Percentiles rank a stretch among this genome's conserved stretches.
Evolutionary conservation across 2,888 invertebrate genomes (phyloP).

Genomic region (Lithophane socia): DNA sequence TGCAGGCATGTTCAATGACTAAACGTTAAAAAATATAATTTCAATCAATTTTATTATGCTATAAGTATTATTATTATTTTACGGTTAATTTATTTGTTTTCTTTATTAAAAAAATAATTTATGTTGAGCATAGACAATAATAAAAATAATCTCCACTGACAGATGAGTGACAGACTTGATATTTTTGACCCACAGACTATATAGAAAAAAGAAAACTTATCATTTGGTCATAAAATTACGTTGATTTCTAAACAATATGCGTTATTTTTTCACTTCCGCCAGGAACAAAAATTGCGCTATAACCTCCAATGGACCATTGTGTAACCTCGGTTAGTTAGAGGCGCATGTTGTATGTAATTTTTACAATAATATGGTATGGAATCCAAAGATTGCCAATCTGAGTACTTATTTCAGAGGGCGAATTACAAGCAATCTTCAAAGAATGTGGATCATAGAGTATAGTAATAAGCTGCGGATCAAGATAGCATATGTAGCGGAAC

Average conservation of each 20-base stretch:
- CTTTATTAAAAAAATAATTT: too few species aligned
- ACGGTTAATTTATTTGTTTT: not conserved
- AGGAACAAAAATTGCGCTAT: not conserved
- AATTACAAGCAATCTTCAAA: not conserved
- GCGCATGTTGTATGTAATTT: not conserved
- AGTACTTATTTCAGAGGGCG: not conserved
- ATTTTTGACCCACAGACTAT: not conserved
- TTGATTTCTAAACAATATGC: not conserved
- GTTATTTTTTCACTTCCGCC: not conserved
- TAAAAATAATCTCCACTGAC: not conserved
- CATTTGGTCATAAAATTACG: not conserved
- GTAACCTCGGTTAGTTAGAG: not conserved
- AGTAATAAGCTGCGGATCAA: not conserved
- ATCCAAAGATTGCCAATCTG: not conserved
- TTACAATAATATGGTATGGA: too few species aligned
- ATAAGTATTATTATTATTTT: not conserved
- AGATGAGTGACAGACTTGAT: not conserved
- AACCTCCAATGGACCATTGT: not conserved
- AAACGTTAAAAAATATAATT: not conserved
- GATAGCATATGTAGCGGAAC: not conserved
- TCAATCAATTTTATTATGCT: not conserved
- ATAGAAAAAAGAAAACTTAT: too few species aligned
- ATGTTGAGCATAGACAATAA: constrained; percentile 7
- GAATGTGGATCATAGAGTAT: not conserved
- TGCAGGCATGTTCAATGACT: not conserved